Base-by-base conservation (phyloP, 2,888 invertebrate species). In the Megastigmus dorsalis region DNA sequence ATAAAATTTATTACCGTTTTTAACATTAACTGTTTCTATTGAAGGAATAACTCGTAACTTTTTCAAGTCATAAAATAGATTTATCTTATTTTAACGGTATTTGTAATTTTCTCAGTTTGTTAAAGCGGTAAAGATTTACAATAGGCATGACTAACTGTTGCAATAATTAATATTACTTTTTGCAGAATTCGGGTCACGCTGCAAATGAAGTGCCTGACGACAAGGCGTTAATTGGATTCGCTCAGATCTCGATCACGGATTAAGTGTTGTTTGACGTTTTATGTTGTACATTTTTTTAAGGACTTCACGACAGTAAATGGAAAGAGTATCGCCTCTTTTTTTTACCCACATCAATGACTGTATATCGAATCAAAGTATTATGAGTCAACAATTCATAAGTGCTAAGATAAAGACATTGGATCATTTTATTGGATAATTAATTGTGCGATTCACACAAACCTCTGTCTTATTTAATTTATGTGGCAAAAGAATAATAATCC, bases 171-270 rank as follows among this genome's bases (percentile, higher is more conserved):
- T 81, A 78, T 78, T 43, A 18, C 80, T 82, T 77, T 82, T 89
- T 85, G 72, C 83, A 92, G 92, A 92, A 91, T 87, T 93, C 94
- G 75, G 92, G 92, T 76, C 90, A 91, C 81, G 91, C 91, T 78
- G 91, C 92, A 65, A 94, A 93, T 82, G 97, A 96, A 89, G 92
- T 94, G 76, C 93, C 95, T 68, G 98, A 99, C 89, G 98, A 99
- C 89, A 96, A 96, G 86, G 95, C 97, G 52, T 91, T 99, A 80
- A 93, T 98, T 86, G 99, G 99, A 84, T 99, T 94, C 91, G 99
- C 99, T 88, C 98, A 99, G 91, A 94, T 99, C 87, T 97, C 97
- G 82, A 94, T 98, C 88, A 94, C 95, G 80, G 96, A 96, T 91
- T 96, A 92, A 71, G 55, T 50, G 59, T 52, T 66, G 10, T 57